Conservation (phyloP, 1,140 invertebrate species). For the Cataglyphis hispanica region DNA sequence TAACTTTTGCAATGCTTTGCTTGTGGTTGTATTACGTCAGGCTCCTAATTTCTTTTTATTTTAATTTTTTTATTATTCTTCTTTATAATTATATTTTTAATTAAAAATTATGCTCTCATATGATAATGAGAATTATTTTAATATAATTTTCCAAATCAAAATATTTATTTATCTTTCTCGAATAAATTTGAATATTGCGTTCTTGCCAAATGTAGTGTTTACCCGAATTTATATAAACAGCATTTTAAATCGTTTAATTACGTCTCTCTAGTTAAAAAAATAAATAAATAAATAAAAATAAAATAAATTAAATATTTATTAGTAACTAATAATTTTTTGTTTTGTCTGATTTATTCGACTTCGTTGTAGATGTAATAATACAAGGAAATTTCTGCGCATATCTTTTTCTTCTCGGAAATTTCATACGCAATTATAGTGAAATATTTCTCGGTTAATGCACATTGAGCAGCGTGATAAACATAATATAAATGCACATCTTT, state of each 20-base stretch:
- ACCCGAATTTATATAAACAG: no score
- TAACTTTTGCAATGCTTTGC: conserved; percentile 67
- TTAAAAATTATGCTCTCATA: background rate
- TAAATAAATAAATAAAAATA: no score
- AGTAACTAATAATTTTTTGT: background rate
- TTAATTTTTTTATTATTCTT: background rate
- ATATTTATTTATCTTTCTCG: background rate
- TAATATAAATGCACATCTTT: background rate
- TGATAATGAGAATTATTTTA: background rate
- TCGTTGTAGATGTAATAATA: background rate
- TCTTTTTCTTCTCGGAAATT: conserved; percentile 24
- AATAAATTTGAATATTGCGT: background rate
- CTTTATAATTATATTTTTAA: background rate
- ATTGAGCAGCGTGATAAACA: conserved; percentile 11
- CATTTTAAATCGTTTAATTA: no score
- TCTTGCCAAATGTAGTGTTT: background rate
- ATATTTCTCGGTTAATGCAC: conserved; percentile 8
- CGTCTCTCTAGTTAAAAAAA: no score
- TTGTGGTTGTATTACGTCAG: background rate
- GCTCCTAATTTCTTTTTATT: conserved; percentile 37
- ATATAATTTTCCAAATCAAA: background rate
- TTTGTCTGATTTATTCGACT: conserved; percentile 15
- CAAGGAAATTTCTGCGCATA: background rate
- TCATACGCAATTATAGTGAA: conserved; percentile 27
- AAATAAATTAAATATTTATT: background rate